Base-by-base conservation (phyloP, 2,113 vertebrate genomes). In the Heterotilapia buettikoferi region DNA sequence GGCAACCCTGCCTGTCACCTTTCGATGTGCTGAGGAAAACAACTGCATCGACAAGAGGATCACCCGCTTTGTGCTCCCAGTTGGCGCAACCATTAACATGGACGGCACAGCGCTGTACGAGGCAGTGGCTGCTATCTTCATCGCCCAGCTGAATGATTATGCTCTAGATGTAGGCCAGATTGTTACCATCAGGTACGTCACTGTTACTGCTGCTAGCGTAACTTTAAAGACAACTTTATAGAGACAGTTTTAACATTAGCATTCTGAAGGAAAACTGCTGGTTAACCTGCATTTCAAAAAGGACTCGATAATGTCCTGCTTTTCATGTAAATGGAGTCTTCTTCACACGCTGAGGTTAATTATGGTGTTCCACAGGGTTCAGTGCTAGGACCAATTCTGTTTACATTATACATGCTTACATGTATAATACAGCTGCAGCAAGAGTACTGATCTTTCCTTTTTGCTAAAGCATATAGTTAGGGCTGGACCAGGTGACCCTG, bases 1-100 rank as follows among this genome's bases (percentile, higher is more conserved):
- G 5, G 99, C 99, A 63, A 99, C 98, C 29, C 95, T 99, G 92
- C 99, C 99, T 3, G 96, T 99, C 90, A 99, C 98, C n/a, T 99
- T 99, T 95, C 97, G 97, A 71, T 99, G 99, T 84, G 97, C 97
- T 1, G 99, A 99, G 94, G 98, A 99, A 81, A 99, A 99, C 91
- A 99, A 99, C 83, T 88, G 84, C 1, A 95, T 99, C 1, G 98
- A 99, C 96, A 99, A 98, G 93, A 96, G 99, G 85, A 99, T 99
- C 95, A 99, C 98, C 0, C 97, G 99, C 86, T 99, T 99, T 0
- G 98, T 99, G 87, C 95, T 99, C 73, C 99, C 99, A 0, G 98
- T 99, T 3, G 99, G 99, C 9, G 98, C 99, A 85, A 99, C 99
- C 50, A 99, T 99, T 89, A 99, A 99, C 96, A 99, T 99, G 99